These are phyloP conservation scores for Ctenicera cuprea DNA, from an alignment of 2,888 invertebrate species.

Conservation along the genomic window DNA sequence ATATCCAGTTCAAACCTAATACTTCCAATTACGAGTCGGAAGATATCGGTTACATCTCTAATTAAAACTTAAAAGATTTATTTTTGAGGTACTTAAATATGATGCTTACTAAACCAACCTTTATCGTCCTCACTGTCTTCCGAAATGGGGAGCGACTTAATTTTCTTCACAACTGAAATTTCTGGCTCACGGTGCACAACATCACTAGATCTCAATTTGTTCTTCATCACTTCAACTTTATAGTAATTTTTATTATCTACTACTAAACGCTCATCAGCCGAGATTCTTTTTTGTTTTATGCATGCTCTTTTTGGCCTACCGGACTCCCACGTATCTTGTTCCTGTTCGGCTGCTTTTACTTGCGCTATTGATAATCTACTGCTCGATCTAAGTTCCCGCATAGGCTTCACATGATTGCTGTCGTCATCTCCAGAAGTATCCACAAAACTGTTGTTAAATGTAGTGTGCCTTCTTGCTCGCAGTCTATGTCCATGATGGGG, in stretches of 20 bases:
- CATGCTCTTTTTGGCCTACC: slow-evolving; percentile 68
- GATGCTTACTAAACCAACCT: slow-evolving; percentile 27
- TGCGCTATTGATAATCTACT: slow-evolving; percentile 32
- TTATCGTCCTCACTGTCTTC: slow-evolving; percentile 62
- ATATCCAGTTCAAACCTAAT: too few species aligned
- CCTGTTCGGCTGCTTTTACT: slow-evolving; percentile 33
- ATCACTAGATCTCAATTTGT: slow-evolving; percentile 79
- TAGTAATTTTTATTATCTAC: slow-evolving; percentile 77
- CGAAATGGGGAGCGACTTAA: slow-evolving; percentile 42
- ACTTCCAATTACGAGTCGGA: too few species aligned
- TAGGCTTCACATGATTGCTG: slow-evolving; percentile 62
- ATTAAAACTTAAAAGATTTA: too few species aligned
- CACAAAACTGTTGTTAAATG: slow-evolving; percentile 66
- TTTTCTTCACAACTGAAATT: slow-evolving; percentile 51
- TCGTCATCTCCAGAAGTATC: slow-evolving; percentile 70
- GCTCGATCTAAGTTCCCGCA: slow-evolving; percentile 65
- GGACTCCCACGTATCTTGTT: slow-evolving; percentile 67
- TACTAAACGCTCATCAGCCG: slow-evolving; percentile 75
- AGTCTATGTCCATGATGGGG: slow-evolving; percentile 67
- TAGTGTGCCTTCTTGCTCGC: slow-evolving; percentile 68
- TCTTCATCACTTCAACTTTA: slow-evolving; percentile 83
- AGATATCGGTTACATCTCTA: too few species aligned
- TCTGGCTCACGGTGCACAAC: slow-evolving; percentile 56
- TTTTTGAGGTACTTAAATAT: background rate
- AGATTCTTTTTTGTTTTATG: slow-evolving; percentile 65